Base-by-base conservation (phyloP, 2,113 vertebrate species). In the Alexandromys fortis region DNA sequence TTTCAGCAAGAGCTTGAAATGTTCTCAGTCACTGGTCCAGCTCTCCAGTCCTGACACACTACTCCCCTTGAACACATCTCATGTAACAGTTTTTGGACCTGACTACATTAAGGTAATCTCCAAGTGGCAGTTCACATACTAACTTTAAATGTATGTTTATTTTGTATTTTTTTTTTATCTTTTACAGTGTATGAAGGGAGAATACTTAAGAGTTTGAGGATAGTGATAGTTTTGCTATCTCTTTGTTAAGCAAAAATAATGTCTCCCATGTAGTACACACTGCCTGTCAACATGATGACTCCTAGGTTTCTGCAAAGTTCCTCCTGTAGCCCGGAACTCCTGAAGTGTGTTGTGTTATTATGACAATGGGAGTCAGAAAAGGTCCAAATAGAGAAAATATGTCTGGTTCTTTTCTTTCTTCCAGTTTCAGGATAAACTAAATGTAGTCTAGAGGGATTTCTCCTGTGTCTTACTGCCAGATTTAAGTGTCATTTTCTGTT, bases 291-390 rank as follows among this genome's bases (percentile, higher is more conserved):
- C 19, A 21, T 61, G 38, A 93, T 14, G 19, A 3, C 11, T 81
- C 49, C 22, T 93, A 35, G 19, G 11, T 81, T 96, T 73, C 63
- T 42, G 1, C 17, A 22, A 26, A 76, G 17, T 13, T 67, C 22
- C 55, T 75, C 10, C 92, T 70, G 75, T 30, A 96, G 55, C 24
- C 45, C 28, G n/a, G 83, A 78, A 86, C 11, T 42, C 93, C n/a
- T 42, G 17, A 92, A 67, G 55, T 58, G 21, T 45, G 21, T 38
- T 70, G 49, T 73, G 67, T 30, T 61, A 19, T 82, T 93, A 61
- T 81, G 89, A 70, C 45, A n/a, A 13, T 83, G 38, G 94, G 73
- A 91, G 82, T 89, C 55, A 86, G 47, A 76, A 86, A 92, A 30
- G 1, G 1, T 42, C 87, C 6, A 58, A 28, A 91, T 75, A 21